A percentile compares a stretch with the other conserved stretches of the same genome.
phyloP scores from a whole-genome alignment of 64 coral and sea anemone species.

The Anthopleura sola region DNA sequence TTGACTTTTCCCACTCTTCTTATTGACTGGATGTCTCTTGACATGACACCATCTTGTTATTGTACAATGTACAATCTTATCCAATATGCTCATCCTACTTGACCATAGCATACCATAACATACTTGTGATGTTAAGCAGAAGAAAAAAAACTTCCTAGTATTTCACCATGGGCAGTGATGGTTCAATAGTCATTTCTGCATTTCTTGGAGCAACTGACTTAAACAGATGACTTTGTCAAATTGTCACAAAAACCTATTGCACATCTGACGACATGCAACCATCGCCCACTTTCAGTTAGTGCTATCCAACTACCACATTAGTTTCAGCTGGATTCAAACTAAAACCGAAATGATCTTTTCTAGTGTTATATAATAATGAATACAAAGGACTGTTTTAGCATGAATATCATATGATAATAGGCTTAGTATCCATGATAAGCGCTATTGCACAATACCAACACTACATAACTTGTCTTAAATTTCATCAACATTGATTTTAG shows the following conservation, averaged over 20 bases:
- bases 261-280: too few species aligned
- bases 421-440: background rate
- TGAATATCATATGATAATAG: background rate
- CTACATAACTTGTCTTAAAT: background rate
- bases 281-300: background rate
- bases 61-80: background rate
- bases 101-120: background rate
- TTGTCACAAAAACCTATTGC: too few species aligned
- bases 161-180: background rate
- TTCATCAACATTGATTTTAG: too few species aligned
- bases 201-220: too few species aligned
- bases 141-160: background rate
- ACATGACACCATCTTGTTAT: background rate
- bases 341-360: background rate
- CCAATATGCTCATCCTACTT: background rate
- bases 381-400: background rate
- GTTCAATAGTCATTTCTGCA: background rate
- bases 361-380: background rate
- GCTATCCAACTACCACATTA: background rate
- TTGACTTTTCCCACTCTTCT: background rate
- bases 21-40: background rate
- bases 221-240: too few species aligned
- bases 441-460: background rate
- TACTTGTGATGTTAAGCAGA: background rate
- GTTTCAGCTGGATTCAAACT: background rate